Evolutionary conservation across 2,113 vertebrate species (phyloP), one percentile per base, ranked within the genome.

Genomic region (Talpa occidentalis): DNA sequence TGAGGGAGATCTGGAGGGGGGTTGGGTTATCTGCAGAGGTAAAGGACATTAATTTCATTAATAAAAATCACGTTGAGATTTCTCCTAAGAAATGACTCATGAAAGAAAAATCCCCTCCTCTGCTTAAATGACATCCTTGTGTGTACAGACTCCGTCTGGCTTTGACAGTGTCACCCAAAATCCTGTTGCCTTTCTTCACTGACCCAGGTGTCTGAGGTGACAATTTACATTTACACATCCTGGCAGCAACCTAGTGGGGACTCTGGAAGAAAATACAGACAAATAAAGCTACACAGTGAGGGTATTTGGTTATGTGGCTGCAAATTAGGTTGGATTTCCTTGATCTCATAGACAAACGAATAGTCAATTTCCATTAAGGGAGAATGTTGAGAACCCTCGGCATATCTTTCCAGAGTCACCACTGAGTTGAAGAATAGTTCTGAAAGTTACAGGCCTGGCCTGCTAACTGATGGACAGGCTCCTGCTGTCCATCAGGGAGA

Each of bases 21-120:
- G 0, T 5, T 6, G 78, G 22, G 8, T 3, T 22, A 84, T 22
- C 26, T 22, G 16, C 2, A 62, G 49, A 93, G 11, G 30, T 94
- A 78, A 70, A 86, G 19, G 78, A 26, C 2, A 6, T 56, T 17
- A 24, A 82, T 76, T 60, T 86, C 64, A 49, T 70, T 21, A 0
- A 32, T 22, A 49, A 76, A 88, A 84, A 37, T 69, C 42, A 60
- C 19, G 66, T 16, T 60, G 95, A 89, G 94, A 95, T 88, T 44
- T 40, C 73, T 64, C 40, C 88, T 67, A 26, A 35, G 49, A 90
- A 72, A 35, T 15, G 83, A 81, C 16, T 72, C 12, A 82, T 52
- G 42, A 93, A 44, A 19, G 49, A 21, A 37, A 76, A 66, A 88
- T 76, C 16, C 44, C 40, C 62, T 30, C 59, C 26, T 49, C 37